These are phyloP conservation scores for Xenopus tropicalis DNA, from an alignment of 2,113 vertebrate genomes.

Conservation along the genomic window DNA sequence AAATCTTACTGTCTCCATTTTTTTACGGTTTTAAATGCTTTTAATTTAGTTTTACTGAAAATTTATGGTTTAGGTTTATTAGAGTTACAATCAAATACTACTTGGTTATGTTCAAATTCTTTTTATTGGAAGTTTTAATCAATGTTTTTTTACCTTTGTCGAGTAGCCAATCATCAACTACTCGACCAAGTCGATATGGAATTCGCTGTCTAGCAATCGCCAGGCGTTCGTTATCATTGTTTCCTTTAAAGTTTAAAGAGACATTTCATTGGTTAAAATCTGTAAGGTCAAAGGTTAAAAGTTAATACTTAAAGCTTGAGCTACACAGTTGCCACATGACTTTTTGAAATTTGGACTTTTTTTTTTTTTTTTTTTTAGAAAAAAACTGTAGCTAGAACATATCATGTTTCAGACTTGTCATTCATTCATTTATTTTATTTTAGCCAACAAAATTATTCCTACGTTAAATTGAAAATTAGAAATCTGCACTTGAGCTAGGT, in stretches of 20 bases:
- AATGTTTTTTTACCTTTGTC: constrained; percentile 99
- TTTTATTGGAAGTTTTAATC: constrained; percentile 99
- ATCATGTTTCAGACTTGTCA: constrained; percentile 89
- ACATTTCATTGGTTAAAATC: constrained; percentile 99
- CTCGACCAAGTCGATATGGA: constrained; percentile 99
- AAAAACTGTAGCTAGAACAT: constrained; percentile 90
- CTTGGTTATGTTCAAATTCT: constrained; percentile 98
- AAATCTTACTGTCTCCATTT: constrained; percentile 91
- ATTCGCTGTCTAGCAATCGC: constrained; percentile 99
- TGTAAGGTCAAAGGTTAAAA: constrained; percentile 99
- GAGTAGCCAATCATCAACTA: constrained; percentile 99
- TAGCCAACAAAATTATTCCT: constrained; percentile 96
- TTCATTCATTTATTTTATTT: constrained; percentile 96
- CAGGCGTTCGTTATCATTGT: constrained; percentile 99
- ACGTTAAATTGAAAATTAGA: constrained; percentile 95
- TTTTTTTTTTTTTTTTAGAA: no score
- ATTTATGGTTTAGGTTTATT: constrained; percentile 97
- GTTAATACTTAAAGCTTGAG: constrained; percentile 96
- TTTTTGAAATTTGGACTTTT: constrained; percentile 90
- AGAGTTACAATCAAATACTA: constrained; percentile 91
- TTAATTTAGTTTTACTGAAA: constrained; percentile 96
- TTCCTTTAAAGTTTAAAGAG: constrained; percentile 99
- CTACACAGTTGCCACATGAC: constrained; percentile 93
- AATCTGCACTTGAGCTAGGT: constrained; percentile 88
- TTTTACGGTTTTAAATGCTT: constrained; percentile 87